These are phyloP conservation scores for Lutraria lutraria DNA, from an alignment of 2,888 invertebrate species.

Conservation along the genomic window DNA sequence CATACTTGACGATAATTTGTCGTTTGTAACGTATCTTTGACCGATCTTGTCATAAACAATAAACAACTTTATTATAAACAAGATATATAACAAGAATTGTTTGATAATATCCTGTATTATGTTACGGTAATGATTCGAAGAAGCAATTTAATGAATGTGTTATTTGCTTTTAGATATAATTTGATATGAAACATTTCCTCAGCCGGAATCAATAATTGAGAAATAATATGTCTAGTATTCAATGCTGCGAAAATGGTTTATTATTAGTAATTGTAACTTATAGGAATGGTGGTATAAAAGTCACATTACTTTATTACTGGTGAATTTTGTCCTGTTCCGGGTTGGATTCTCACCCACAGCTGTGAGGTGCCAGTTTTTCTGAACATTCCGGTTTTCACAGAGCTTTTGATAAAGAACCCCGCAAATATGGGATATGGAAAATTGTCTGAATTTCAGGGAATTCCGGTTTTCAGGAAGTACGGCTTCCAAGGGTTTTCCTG, in stretches of 20 bases:
- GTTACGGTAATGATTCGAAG: neutral
- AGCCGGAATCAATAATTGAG: neutral
- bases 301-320: no score
- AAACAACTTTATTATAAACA: neutral
- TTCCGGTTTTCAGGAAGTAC: no score
- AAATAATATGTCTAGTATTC: neutral
- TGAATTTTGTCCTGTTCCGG: no score
- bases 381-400: no score
- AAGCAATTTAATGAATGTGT: neutral
- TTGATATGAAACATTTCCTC: neutral
- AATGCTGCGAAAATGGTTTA: neutral
- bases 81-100: neutral
- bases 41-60: neutral
- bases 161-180: constrained; percentile 2
- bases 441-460: no score
- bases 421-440: no score
- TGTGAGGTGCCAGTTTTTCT: no score
- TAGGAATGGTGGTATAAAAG: neutral
- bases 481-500: no score
- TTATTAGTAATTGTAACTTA: neutral
- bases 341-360: no score
- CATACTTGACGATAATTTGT: neutral
- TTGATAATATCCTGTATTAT: neutral
- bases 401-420: no score
- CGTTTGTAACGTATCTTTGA: neutral